A percentile compares a stretch with the other conserved stretches of the same genome.
Conservation (phyloP, 30 jellyfish, hydroid and myxozoan genomes). For the Chrysaora quinquecirrha region DNA sequence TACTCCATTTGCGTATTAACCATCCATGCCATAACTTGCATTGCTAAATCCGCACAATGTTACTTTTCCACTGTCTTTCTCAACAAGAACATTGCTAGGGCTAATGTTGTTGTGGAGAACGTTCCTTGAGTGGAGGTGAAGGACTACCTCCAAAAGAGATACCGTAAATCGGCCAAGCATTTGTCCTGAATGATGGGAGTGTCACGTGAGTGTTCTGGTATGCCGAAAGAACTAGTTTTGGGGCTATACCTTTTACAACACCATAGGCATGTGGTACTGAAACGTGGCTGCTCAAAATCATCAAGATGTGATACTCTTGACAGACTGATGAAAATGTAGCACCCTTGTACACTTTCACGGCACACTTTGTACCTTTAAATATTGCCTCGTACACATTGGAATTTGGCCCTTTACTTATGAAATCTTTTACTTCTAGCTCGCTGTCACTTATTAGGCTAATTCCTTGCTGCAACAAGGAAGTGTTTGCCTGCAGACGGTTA, state of each 20-base stretch:
- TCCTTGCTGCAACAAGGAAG: conserved; percentile 10
- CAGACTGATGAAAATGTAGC: conserved; percentile 13
- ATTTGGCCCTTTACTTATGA: conserved; percentile 16
- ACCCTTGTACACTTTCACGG: neutral
- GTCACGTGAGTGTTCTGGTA: neutral
- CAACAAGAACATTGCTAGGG: conserved; percentile 21
- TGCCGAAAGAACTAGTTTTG: conserved; percentile 5
- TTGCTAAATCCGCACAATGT: conserved; percentile 11
- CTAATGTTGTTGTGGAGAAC: conserved; percentile 28
- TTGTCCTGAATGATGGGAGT: neutral
- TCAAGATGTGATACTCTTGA: conserved; percentile 18
- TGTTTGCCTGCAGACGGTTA: conserved; percentile 12
- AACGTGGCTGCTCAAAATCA: conserved; percentile 23
- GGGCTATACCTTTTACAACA: conserved; percentile 8
- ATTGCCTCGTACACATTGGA: conserved; percentile 7
- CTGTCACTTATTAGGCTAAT: neutral
- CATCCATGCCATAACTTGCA: conserved; percentile 17
- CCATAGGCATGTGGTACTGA: conserved; percentile 29
- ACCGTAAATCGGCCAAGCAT: conserved; percentile 14
- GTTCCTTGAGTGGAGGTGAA: neutral
- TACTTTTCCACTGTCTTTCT: neutral
- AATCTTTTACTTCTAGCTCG: neutral
- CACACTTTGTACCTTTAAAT: neutral
- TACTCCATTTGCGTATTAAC: neutral
- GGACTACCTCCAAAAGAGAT: neutral